Conservation (phyloP, 2,888 invertebrate species). For the Dasysyrphus tricinctus region DNA sequence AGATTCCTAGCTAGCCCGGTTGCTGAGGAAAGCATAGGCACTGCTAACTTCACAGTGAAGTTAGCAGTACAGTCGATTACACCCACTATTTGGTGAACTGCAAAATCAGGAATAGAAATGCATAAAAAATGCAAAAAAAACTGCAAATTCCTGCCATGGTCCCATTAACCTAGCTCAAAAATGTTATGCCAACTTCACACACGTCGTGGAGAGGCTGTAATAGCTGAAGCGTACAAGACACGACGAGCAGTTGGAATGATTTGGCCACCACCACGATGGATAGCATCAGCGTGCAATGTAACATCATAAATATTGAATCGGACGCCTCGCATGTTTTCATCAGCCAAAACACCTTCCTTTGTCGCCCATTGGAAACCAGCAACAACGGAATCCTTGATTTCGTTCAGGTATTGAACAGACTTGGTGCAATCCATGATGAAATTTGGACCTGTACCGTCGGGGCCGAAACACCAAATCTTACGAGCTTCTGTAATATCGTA, state of each 20-base stretch:
- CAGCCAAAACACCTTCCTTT: conserved; percentile 99
- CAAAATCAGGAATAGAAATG: too few species aligned
- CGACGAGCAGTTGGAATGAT: conserved; percentile 99
- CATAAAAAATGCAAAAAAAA: too few species aligned
- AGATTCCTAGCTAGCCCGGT: too few species aligned
- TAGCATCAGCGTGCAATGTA: conserved; percentile 99
- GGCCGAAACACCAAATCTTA: conserved; percentile 99
- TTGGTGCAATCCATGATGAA: conserved; percentile 98
- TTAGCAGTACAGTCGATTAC: too few species aligned
- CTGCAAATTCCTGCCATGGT: too few species aligned
- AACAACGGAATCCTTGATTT: conserved; percentile 99
- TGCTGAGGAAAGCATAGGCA: too few species aligned
- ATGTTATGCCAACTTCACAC: too few species aligned
- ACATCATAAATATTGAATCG: conserved; percentile 99
- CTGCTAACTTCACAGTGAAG: too few species aligned
- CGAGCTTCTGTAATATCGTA: conserved; percentile 99
- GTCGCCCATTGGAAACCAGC: conserved; percentile 99
- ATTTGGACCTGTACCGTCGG: conserved; percentile 99
- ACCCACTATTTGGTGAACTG: too few species aligned
- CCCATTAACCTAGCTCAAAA: too few species aligned
- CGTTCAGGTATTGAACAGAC: conserved; percentile 99
- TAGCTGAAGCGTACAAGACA: conserved; percentile 97
- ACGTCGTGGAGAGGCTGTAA: conserved; percentile 97
- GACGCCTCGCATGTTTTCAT: conserved; percentile 97
- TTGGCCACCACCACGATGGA: conserved; percentile 99